Evolutionary conservation across 1,140 invertebrate species (phyloP).

Genomic region (Solenopsis invicta): DNA sequence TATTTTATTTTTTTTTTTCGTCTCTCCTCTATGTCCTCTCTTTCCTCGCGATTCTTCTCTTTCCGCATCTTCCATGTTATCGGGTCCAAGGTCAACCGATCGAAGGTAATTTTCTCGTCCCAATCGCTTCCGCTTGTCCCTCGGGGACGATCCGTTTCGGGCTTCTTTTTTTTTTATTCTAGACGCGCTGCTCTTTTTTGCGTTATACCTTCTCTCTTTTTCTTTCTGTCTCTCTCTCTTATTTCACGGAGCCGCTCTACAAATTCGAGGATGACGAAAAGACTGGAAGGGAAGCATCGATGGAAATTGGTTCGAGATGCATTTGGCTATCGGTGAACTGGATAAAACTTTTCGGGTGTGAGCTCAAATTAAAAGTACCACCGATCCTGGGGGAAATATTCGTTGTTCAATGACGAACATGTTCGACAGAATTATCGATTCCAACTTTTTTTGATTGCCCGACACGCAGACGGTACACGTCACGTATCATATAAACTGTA

Average conservation of each 20-base stretch:
- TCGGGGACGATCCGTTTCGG: slow-evolving; percentile 59
- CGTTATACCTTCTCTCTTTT: slow-evolving; percentile 4
- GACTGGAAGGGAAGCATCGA: slow-evolving; percentile 13
- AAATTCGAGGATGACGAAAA: slow-evolving; percentile 47
- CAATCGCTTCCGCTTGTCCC: slow-evolving; percentile 69
- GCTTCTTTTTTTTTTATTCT: slow-evolving; percentile 15
- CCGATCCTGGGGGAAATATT: slow-evolving; percentile 70
- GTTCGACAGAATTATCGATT: slow-evolving; percentile 34
- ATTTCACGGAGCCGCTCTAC: slow-evolving; percentile 8
- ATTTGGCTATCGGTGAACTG: slow-evolving; percentile 37
- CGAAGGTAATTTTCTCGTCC: slow-evolving; percentile 74
- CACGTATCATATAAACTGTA: slow-evolving; percentile 2
- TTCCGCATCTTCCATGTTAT: slow-evolving; percentile 50
- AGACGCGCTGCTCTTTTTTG: background rate
- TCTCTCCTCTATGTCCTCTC: background rate
- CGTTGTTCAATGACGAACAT: slow-evolving; percentile 32
- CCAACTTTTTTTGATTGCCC: slow-evolving; percentile 36
- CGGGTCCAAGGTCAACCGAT: slow-evolving; percentile 73
- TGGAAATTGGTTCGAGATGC: slow-evolving; percentile 67
- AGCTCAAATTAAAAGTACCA: slow-evolving; percentile 70
- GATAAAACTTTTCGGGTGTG: slow-evolving; percentile 63
- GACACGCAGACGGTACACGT: background rate
- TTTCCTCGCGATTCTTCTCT: slow-evolving; percentile 8
- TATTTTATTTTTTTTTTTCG: background rate
- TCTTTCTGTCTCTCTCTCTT: background rate